Evolutionary conservation across 2,888 invertebrate species (phyloP).

Genomic region (Chrysodeixis includens): DNA sequence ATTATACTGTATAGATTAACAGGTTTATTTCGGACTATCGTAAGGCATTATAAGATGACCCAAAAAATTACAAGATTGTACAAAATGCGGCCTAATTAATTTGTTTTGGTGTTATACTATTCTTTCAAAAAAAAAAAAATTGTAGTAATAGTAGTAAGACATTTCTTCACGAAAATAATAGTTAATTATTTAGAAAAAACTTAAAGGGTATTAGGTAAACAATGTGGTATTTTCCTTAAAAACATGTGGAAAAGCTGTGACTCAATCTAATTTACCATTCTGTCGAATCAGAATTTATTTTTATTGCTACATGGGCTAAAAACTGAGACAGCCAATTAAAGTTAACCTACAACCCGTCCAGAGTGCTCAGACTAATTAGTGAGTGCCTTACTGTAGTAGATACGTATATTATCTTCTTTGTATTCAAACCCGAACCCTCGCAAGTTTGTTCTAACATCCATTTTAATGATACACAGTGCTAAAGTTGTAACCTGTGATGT

Average conservation of each 20-base stretch:
- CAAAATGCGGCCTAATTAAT: background rate
- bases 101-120: too few species aligned
- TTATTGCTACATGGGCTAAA: constrained; percentile 23
- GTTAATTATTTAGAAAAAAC: background rate
- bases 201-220: background rate
- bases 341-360: constrained; percentile 2
- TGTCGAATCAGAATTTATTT: constrained; percentile 29
- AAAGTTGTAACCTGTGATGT: constrained; percentile 52
- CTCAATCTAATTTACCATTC: constrained; percentile 1
- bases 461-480: constrained; percentile 43
- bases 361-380: constrained; percentile 12
- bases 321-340: constrained; percentile 4
- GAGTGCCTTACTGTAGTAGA: background rate
- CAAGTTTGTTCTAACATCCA: constrained; percentile 46
- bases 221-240: background rate
- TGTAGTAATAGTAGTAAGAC: too few species aligned
- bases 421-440: constrained; percentile 28
- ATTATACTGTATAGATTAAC: background rate
- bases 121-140: too few species aligned
- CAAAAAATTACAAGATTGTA: background rate
- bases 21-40: background rate
- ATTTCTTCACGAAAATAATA: too few species aligned
- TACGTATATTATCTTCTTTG: constrained; percentile 3
- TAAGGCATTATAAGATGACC: background rate
- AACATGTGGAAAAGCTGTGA: background rate